phyloP scores from a whole-genome alignment of 2,888 invertebrate species.

The Boloria selene region DNA sequence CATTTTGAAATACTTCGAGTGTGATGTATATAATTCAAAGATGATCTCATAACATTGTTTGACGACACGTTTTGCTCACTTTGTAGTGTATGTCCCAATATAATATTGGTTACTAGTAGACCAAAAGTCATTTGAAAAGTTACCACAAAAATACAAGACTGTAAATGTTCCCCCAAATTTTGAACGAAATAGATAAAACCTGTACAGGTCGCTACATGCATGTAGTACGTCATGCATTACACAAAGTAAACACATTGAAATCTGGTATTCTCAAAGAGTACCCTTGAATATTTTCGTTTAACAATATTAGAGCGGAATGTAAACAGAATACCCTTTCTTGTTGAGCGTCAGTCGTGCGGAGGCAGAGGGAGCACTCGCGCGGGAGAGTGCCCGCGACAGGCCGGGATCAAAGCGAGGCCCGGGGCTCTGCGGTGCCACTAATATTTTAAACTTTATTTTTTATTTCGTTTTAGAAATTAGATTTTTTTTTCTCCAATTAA shows the following conservation, averaged over 20 bases:
- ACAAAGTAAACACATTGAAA: slow-evolving; percentile 19
- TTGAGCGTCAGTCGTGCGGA: slow-evolving; percentile 21
- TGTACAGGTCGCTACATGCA: neutral
- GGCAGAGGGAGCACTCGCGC: neutral
- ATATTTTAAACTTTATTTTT: neutral
- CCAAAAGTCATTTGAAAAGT: no score
- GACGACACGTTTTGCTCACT: no score
- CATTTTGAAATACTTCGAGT: no score
- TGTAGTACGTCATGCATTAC: neutral
- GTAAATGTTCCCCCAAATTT: no score
- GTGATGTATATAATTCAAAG: no score
- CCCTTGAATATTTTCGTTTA: slow-evolving; percentile 24
- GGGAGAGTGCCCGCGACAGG: slow-evolving; percentile 33
- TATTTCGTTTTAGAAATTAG: neutral
- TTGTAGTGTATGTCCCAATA: no score
- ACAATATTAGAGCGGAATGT: slow-evolving; percentile 35
- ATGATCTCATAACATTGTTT: no score
- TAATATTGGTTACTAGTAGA: no score
- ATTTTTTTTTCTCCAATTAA: neutral
- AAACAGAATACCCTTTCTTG: slow-evolving; percentile 31
- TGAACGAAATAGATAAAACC: neutral
- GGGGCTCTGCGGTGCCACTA: slow-evolving; percentile 11
- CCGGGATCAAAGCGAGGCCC: slow-evolving; percentile 32
- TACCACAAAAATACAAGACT: no score
- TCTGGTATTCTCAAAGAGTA: slow-evolving; percentile 11